Base-by-base conservation (phyloP, 2,888 invertebrate species). In the Rhagonycha lutea region DNA sequence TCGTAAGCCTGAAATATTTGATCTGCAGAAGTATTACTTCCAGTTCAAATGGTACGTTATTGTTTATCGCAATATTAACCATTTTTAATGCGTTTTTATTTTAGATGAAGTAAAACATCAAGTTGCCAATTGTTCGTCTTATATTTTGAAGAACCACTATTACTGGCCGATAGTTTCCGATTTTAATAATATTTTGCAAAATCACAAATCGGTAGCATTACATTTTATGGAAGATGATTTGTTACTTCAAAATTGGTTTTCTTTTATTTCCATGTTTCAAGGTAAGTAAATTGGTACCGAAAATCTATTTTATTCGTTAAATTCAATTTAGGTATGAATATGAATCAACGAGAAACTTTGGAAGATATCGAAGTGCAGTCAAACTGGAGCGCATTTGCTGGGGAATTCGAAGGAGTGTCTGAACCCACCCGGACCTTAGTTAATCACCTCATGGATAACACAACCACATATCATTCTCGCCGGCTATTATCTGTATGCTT, bases 111-210 rank as follows among this genome's bases (percentile, higher is more conserved):
- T 12, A 61, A 12, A 18, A 83, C 98, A 98, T 87, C 93, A 92
- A 84, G 97, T 98, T 23, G 98, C 98, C 69, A 97, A 98, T 86
- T 98, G 98, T 86, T 95, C 94, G n/a, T 91, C 94, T 80, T 91
- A 94, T 76, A 95, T 98, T 24, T 98, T 99, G 97, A 97, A 97
- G 88, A 96, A 98, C 85, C 98, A 99, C 87, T 98, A 98, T 88
- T 98, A 98, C 87, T 99, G 98, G 98, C 98, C 98, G 1, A 90
- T 98, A 8, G 97, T 98, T 60, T 98, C 97, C 0, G 98, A 99
- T 89, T 92, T 99, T 82, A 98, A 98, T 86, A 99, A 98, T 87
- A 95, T 99, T 70, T 90, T 99, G 14, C 96, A 97, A 0, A 47
- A 47, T 47, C 98, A 99, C 86, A 92, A 94, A 84, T 95, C 95